These are phyloP conservation scores for Phorcus lineatus DNA, from an alignment of 2,888 invertebrate species.

Conservation along the genomic window DNA sequence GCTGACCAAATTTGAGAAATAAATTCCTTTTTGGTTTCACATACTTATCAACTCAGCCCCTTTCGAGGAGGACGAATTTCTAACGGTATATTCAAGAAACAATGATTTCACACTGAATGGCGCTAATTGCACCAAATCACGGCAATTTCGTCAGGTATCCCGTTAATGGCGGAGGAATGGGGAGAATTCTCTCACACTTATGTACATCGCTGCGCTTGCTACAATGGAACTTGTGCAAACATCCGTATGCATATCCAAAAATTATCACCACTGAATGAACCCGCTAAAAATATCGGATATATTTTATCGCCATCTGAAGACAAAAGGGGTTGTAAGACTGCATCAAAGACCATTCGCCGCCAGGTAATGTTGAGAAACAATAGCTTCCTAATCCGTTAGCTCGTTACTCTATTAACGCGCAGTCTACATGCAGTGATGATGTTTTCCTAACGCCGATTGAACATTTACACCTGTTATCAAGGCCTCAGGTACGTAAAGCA, in stretches of 20 bases:
- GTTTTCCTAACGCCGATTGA: background rate
- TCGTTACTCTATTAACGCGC: conserved; percentile 5
- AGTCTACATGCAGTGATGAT: background rate
- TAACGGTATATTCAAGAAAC: too few species aligned
- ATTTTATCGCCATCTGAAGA: conserved; percentile 2
- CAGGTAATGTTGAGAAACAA: background rate
- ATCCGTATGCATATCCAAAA: conserved; percentile 20
- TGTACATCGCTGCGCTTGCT: background rate
- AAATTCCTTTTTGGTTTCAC: too few species aligned
- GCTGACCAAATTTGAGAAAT: too few species aligned
- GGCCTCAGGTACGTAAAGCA: background rate
- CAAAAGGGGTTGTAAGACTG: background rate
- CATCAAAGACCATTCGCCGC: background rate
- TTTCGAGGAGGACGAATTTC: too few species aligned
- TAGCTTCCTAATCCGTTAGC: background rate
- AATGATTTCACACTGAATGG: too few species aligned
- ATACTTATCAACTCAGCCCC: too few species aligned
- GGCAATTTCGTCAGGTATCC: too few species aligned
- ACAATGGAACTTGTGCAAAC: conserved; percentile 13
- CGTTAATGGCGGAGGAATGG: too few species aligned
- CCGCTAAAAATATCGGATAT: conserved; percentile 13
- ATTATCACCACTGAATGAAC: conserved; percentile 11
- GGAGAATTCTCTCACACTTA: background rate
- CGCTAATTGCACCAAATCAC: too few species aligned
- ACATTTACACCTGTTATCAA: background rate